These are phyloP conservation scores for Saccostrea cuccullata DNA, from an alignment of 1,140 invertebrate species.

Conservation along the genomic window DNA sequence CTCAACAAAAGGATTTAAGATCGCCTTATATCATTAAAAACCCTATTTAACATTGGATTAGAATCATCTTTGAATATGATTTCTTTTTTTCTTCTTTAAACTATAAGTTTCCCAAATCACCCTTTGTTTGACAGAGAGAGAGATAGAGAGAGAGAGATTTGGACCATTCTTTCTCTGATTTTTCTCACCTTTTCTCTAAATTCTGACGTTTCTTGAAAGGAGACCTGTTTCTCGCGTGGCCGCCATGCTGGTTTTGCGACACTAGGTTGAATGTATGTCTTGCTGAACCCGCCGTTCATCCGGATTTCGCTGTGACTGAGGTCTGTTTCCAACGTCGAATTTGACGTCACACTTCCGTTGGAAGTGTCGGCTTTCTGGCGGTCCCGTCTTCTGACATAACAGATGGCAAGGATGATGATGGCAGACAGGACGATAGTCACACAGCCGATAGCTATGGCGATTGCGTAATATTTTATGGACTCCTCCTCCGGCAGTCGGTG, in stretches of 20 bases:
- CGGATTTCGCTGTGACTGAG: conserved; percentile 42
- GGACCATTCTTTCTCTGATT: neutral
- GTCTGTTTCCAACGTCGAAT: conserved; percentile 53
- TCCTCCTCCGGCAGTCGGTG: neutral
- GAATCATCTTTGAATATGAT: neutral
- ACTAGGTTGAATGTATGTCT: conserved; percentile 28
- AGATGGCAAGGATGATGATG: conserved; percentile 70
- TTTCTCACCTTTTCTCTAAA: conserved; percentile 18
- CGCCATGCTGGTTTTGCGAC: conserved; percentile 31
- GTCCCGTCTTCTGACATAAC: conserved; percentile 65
- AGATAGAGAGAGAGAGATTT: neutral
- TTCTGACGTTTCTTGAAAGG: conserved; percentile 16
- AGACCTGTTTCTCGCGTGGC: conserved; percentile 12
- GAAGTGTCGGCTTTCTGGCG: conserved; percentile 33
- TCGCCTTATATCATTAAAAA: neutral
- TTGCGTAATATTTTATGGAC: conserved; percentile 62
- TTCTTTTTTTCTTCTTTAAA: neutral
- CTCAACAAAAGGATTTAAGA: neutral
- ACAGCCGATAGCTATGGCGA: conserved; percentile 69
- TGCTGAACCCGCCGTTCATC: conserved; percentile 7
- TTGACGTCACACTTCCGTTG: conserved; percentile 47
- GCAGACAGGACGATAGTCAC: conserved; percentile 68
- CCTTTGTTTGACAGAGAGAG: neutral
- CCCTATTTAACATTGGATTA: neutral
- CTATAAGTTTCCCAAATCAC: neutral